A percentile compares a stretch with the other conserved stretches of the same genome.
phyloP scores from a whole-genome alignment of 2,113 vertebrate genomes.

The Scomber colias region DNA sequence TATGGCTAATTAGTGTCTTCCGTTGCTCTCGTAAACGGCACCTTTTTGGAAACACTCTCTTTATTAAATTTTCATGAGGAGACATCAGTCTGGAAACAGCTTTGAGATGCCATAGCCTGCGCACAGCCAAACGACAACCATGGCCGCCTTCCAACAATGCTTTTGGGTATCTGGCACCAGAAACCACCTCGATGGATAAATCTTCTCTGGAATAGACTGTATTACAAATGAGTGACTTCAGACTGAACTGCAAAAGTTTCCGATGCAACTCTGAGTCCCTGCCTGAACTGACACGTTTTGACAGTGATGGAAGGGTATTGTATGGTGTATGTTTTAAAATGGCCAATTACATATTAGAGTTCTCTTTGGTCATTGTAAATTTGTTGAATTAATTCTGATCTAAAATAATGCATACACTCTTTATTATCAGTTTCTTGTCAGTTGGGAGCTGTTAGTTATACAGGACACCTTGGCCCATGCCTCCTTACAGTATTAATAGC shows the following conservation, averaged over 20 bases:
- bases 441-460: constrained; percentile 5
- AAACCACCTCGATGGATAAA: constrained; percentile 72
- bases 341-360: not conserved
- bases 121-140: constrained; percentile 73
- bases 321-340: constrained; percentile 11
- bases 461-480: constrained; percentile 5
- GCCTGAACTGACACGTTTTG: constrained; percentile 59
- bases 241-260: constrained; percentile 73
- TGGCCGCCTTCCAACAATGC: constrained; percentile 84
- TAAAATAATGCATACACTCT: not conserved
- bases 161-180: constrained; percentile 91
- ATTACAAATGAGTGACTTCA: constrained; percentile 75
- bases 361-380: not conserved
- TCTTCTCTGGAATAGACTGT: constrained; percentile 70
- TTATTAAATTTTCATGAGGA: constrained; percentile 78
- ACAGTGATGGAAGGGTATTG: constrained; percentile 18
- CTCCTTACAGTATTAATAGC: not conserved
- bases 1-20: constrained; percentile 75
- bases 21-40: constrained; percentile 62
- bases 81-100: constrained; percentile 78
- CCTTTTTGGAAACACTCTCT: constrained; percentile 71
- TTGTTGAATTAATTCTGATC: constrained; percentile 17
- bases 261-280: constrained; percentile 62
- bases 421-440: constrained; percentile 32
- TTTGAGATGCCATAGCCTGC: constrained; percentile 69